A percentile compares a stretch with the other conserved stretches of the same genome.
These are phyloP conservation scores for Drosophila anomalata DNA, from an alignment of 2,888 invertebrate species.

Conservation along the genomic window DNA sequence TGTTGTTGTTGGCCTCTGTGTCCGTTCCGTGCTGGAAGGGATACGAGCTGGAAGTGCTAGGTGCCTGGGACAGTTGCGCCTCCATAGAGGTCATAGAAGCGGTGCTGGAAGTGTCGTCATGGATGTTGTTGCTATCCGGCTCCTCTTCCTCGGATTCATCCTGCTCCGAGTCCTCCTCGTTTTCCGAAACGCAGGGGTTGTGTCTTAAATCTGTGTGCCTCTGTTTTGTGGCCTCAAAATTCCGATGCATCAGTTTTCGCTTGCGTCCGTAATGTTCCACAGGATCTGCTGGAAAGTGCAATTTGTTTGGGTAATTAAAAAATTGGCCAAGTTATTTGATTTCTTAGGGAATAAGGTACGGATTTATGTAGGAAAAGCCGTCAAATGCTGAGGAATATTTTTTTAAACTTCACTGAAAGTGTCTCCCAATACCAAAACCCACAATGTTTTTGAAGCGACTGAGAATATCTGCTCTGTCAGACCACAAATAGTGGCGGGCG, in stretches of 20 bases:
- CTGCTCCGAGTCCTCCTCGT: constrained; percentile 49
- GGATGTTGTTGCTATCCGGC: constrained; percentile 27
- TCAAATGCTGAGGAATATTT: no score
- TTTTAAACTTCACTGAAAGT: no score
- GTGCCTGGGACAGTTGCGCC: constrained; percentile 67
- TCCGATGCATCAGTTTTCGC: constrained; percentile 50
- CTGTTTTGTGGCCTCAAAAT: constrained; percentile 50
- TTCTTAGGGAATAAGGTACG: no score
- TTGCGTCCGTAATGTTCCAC: constrained; percentile 54
- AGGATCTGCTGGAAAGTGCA: constrained; percentile 41
- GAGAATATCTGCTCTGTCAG: neutral
- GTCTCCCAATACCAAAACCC: neutral
- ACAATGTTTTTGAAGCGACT: neutral
- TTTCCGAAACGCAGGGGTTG: constrained; percentile 41
- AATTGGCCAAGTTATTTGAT: no score
- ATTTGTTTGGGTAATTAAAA: no score
- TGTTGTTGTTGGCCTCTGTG: constrained; percentile 54
- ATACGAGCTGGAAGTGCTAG: constrained; percentile 63
- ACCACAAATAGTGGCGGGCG: constrained; percentile 9
- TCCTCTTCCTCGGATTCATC: constrained; percentile 44
- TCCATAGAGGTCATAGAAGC: constrained; percentile 70
- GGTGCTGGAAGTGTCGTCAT: constrained; percentile 14
- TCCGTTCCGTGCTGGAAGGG: constrained; percentile 39
- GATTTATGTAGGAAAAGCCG: no score
- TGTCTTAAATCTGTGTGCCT: constrained; percentile 31